phyloP scores from a whole-genome alignment of 2,797 vertebrate species.

The Anguilla pacifica region DNA sequence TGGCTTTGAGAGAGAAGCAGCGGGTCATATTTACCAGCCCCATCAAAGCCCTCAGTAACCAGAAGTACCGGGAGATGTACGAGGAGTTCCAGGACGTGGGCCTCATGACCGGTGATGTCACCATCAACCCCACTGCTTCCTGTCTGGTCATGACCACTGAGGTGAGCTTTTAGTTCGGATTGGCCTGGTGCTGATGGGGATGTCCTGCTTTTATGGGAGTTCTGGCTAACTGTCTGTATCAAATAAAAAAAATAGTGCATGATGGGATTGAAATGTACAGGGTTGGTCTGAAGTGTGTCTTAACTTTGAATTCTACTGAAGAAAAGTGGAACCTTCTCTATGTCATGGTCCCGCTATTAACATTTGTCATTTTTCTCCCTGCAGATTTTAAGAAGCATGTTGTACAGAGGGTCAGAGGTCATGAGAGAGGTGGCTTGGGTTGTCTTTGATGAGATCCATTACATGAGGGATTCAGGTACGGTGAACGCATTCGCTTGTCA shows the following conservation, averaged over 20 bases:
- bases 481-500: background rate
- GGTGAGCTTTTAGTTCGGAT: constrained; percentile 64
- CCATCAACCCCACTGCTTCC: constrained; percentile 97
- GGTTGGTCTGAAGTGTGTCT: background rate
- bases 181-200: background rate
- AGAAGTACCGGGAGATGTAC: constrained; percentile 99
- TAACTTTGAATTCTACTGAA: background rate
- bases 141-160: constrained; percentile 99
- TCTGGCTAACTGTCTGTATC: background rate
- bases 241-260: background rate
- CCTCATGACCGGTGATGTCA: constrained; percentile 97
- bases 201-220: background rate
- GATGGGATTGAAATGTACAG: background rate
- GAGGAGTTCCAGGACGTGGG: constrained; percentile 99
- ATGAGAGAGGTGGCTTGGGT: constrained; percentile 99
- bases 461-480: constrained; percentile 95
- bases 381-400: constrained; percentile 97
- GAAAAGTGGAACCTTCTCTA: background rate
- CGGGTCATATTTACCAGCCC: constrained; percentile 98
- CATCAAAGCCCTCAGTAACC: constrained; percentile 97
- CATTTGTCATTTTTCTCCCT: background rate
- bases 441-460: constrained; percentile 98
- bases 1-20: constrained; percentile 94
- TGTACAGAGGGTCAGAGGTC: constrained; percentile 97
- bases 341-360: background rate